phyloP scores from a whole-genome alignment of 1,140 invertebrate genomes.

The Macrocentrus cingulum region DNA sequence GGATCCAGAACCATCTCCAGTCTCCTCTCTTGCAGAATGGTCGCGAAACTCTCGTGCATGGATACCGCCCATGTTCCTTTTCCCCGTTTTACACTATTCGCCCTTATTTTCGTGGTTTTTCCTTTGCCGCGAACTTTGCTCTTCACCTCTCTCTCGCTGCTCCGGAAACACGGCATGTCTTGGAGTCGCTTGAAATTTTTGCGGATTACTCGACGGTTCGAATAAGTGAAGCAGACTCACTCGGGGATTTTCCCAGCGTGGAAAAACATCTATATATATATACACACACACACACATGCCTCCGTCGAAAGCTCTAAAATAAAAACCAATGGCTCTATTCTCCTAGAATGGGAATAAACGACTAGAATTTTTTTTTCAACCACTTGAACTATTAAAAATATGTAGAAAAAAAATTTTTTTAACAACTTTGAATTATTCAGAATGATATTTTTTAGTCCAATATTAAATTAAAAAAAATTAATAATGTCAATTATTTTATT shows the following conservation, averaged over 20 bases:
- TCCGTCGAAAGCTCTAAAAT: too few relatives aligned
- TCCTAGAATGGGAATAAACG: too few relatives aligned
- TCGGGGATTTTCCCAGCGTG: slow-evolving; percentile 1
- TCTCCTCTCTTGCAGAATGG: slow-evolving; percentile 17
- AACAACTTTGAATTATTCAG: too few relatives aligned
- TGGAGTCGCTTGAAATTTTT: slow-evolving; percentile 3
- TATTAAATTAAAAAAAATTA: too few relatives aligned
- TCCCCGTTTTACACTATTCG: slow-evolving; percentile 5
- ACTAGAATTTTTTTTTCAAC: too few relatives aligned
- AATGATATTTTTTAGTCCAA: too few relatives aligned
- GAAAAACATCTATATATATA: too few relatives aligned
- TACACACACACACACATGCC: too few relatives aligned
- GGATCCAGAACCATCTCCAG: slow-evolving; percentile 19
- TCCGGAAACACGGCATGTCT: not conserved
- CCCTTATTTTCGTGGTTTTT: not conserved
- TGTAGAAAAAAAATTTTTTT: too few relatives aligned
- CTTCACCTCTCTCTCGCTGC: slow-evolving; percentile 5
- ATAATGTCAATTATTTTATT: too few relatives aligned
- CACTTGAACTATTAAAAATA: too few relatives aligned
- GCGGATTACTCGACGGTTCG: slow-evolving; percentile 1
- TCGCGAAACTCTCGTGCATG: not conserved
- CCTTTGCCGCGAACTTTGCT: slow-evolving; percentile 10
- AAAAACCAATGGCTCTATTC: too few relatives aligned
- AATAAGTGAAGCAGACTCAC: slow-evolving; percentile 10
- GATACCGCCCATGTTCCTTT: not conserved